These are phyloP conservation scores for Brachymystax lenok DNA, from an alignment of 2,797 vertebrate species.

Conservation along the genomic window DNA sequence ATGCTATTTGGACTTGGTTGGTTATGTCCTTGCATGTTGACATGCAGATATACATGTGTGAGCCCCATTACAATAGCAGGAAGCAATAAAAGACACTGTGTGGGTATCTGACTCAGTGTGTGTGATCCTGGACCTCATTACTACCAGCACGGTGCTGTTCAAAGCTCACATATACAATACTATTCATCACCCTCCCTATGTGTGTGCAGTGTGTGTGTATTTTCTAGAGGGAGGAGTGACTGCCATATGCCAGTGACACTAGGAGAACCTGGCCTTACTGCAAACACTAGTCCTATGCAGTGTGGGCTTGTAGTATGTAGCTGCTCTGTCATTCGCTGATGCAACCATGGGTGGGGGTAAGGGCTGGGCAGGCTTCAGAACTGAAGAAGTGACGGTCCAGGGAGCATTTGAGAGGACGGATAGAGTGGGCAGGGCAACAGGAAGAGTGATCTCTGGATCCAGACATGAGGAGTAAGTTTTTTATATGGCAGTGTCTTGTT, in stretches of 20 bases:
- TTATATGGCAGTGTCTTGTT: conserved; percentile 26
- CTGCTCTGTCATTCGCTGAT: neutral
- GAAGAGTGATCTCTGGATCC: neutral
- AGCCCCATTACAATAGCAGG: conserved; percentile 4
- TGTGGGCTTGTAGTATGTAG: neutral
- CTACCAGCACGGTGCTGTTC: neutral
- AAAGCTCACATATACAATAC: neutral
- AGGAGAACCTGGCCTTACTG: neutral
- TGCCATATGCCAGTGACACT: too few species aligned
- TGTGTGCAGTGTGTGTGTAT: neutral
- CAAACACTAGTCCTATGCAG: neutral
- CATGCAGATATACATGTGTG: neutral
- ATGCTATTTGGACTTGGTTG: neutral
- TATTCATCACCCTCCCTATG: too few species aligned
- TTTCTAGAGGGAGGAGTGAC: too few species aligned
- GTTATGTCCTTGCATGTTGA: neutral
- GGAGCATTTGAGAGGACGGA: neutral
- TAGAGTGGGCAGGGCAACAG: conserved; percentile 1
- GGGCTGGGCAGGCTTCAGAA: neutral
- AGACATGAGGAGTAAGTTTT: neutral
- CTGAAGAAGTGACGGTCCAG: neutral
- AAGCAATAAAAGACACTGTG: conserved; percentile 1
- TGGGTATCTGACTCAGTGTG: neutral
- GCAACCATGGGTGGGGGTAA: neutral
- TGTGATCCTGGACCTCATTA: neutral